phyloP scores from a whole-genome alignment of 2,797 vertebrate genomes.

The Okamejei kenojei region DNA sequence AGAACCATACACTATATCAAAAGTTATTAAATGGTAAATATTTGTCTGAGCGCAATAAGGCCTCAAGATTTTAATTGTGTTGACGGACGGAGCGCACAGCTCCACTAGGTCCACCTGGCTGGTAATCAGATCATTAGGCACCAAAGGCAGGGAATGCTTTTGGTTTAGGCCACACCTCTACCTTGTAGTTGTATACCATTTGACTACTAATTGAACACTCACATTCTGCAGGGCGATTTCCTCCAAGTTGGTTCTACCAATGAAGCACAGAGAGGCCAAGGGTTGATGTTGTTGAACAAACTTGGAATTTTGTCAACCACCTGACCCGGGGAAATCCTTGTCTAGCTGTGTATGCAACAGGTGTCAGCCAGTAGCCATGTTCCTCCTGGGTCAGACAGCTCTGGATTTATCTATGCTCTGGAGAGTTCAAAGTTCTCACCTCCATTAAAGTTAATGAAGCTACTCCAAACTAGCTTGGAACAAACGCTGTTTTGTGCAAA shows the following conservation, averaged over 20 bases:
- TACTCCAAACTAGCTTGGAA: background rate
- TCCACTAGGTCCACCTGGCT: background rate
- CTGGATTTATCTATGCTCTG: background rate
- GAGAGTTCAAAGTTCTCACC: background rate
- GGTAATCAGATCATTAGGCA: background rate
- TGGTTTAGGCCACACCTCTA: background rate
- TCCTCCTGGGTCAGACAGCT: background rate
- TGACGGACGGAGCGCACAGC: background rate
- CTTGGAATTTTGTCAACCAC: background rate
- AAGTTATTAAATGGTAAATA: background rate
- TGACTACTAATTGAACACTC: too few species aligned
- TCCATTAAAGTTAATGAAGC: slow-evolving; percentile 11
- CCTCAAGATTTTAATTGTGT: background rate
- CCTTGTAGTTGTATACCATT: background rate
- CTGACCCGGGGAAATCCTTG: background rate
- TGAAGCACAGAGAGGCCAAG: background rate
- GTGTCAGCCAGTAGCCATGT: background rate
- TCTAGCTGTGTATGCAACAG: background rate
- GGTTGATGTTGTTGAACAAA: background rate
- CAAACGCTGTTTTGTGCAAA: too few species aligned
- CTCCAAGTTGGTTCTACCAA: background rate
- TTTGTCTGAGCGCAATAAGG: background rate
- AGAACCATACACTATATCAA: background rate
- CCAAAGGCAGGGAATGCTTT: background rate
- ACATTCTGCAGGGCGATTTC: background rate